Evolutionary conservation across 2,113 vertebrate genomes (phyloP).

Genomic region (Aspidoscelis tigris): DNA sequence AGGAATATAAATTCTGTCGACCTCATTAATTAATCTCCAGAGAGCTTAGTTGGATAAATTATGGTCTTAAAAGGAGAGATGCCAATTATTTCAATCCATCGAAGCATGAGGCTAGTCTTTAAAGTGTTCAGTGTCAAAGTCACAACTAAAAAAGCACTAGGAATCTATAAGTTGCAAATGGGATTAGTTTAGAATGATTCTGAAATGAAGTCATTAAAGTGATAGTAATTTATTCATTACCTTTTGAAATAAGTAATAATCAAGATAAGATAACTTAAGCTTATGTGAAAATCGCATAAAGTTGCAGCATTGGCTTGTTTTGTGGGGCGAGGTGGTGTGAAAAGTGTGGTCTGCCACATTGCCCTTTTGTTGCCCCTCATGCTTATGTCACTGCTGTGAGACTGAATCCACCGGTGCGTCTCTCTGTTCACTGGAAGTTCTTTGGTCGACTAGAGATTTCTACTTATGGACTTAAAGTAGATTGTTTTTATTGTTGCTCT

Average conservation of each 20-base stretch:
- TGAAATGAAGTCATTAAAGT: slow-evolving; percentile 11
- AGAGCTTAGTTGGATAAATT: neutral
- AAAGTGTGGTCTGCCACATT: too few relatives aligned
- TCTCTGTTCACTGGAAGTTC: neutral
- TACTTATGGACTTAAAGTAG: neutral
- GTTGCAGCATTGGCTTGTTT: neutral
- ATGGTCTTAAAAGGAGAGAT: slow-evolving; percentile 12
- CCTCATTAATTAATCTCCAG: slow-evolving; percentile 33
- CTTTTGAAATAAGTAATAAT: too few relatives aligned
- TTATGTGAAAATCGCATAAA: neutral
- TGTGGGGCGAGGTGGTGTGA: too few relatives aligned
- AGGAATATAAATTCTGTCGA: neutral
- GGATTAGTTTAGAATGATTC: slow-evolving; percentile 8
- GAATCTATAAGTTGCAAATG: neutral
- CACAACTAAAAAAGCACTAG: neutral
- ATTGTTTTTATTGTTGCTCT: neutral
- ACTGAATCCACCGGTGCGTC: too few relatives aligned
- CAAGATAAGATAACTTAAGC: too few relatives aligned
- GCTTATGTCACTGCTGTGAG: too few relatives aligned
- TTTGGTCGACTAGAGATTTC: neutral
- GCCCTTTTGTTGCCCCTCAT: too few relatives aligned
- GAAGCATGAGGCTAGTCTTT: neutral
- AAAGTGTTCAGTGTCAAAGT: neutral
- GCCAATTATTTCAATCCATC: slow-evolving; percentile 13
- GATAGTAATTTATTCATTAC: too few relatives aligned